These are phyloP conservation scores for Diorhabda elongata DNA, from an alignment of 1,140 invertebrate genomes.

Conservation along the genomic window DNA sequence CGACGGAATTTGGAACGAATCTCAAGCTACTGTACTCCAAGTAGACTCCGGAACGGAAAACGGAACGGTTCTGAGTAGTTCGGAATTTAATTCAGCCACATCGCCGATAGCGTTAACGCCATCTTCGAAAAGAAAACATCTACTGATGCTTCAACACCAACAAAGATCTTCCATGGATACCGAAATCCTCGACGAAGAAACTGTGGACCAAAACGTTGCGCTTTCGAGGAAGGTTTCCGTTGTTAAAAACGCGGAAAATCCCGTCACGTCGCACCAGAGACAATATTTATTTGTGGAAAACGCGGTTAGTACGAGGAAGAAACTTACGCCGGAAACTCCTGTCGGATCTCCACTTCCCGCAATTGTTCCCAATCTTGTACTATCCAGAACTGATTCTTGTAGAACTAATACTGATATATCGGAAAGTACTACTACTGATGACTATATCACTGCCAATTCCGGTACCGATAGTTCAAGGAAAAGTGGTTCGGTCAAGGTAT, in stretches of 20 bases:
- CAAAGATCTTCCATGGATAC: constrained; percentile 80
- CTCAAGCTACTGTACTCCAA: constrained; percentile 76
- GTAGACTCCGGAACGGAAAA: constrained; percentile 65
- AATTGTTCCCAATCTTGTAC: constrained; percentile 45
- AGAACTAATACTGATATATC: constrained; percentile 73
- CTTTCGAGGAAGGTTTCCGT: constrained; percentile 27
- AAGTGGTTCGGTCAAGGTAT: constrained; percentile 46
- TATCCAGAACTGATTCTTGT: constrained; percentile 66
- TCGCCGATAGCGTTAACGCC: constrained; percentile 62
- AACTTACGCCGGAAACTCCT: constrained; percentile 23
- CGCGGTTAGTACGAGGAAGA: constrained; percentile 13
- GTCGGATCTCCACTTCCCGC: constrained; percentile 37
- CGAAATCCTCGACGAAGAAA: constrained; percentile 71
- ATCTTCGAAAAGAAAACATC: constrained; percentile 68
- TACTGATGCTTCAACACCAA: constrained; percentile 72
- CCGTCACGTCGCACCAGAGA: constrained; percentile 8
- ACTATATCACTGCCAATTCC: constrained; percentile 83
- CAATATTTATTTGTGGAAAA: constrained; percentile 16
- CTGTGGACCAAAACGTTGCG: constrained; percentile 47
- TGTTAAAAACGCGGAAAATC: constrained; percentile 15
- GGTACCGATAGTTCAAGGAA: constrained; percentile 56
- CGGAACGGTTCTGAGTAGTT: constrained; percentile 56
- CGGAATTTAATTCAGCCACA: constrained; percentile 56
- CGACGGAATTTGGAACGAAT: constrained; percentile 83
- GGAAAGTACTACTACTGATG: constrained; percentile 80